phyloP scores from a whole-genome alignment of 1,140 invertebrate genomes.

The Leptinotarsa undecemlineata region DNA sequence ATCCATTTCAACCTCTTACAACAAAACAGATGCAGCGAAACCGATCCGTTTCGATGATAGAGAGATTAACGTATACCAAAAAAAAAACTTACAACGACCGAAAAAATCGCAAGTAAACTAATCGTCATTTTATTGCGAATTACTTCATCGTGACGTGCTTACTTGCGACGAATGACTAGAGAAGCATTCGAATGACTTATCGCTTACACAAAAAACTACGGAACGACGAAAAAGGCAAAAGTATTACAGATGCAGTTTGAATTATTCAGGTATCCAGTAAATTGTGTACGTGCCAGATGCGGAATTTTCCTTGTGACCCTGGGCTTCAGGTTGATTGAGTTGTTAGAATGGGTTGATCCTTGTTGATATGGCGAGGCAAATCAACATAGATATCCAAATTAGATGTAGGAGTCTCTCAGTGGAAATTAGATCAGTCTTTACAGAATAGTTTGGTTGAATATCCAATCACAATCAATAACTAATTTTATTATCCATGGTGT shows the following conservation, averaged over 20 bases:
- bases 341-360: not conserved
- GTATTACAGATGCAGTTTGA: slow-evolving; percentile 12
- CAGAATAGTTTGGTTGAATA: no score
- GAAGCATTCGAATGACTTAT: not conserved
- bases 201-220: not conserved
- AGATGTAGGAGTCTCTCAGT: no score
- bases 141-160: slow-evolving; percentile 3
- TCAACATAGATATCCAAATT: no score
- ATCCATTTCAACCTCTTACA: no score
- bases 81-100: not conserved
- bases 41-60: not conserved
- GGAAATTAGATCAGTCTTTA: no score
- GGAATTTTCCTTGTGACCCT: no score
- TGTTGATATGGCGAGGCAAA: no score
- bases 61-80: not conserved
- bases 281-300: not conserved
- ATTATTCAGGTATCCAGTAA: slow-evolving; percentile 13
- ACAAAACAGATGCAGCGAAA: not conserved
- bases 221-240: not conserved
- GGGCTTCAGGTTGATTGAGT: not conserved
- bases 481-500: no score
- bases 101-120: not conserved
- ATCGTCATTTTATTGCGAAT: slow-evolving; percentile 14
- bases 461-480: no score
- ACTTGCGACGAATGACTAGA: not conserved